Evolutionary conservation across 1,140 invertebrate species (phyloP), one percentile per base, ranked within the genome.

Genomic region (Trichonephila clavipes): DNA sequence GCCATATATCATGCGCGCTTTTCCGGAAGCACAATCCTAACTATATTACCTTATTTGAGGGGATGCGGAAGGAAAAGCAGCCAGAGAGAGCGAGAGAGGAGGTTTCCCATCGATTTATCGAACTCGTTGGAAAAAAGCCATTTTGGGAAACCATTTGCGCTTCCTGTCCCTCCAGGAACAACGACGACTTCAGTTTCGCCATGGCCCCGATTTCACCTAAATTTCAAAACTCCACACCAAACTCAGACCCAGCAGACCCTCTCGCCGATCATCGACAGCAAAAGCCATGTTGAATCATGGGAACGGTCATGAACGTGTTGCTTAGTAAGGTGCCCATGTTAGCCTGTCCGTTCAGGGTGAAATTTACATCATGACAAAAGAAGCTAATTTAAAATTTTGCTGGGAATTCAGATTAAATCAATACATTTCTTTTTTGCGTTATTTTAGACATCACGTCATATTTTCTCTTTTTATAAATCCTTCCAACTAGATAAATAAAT

Each of bases 31-130:
- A 81, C 40, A 58, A 40, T 24, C 24, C 82, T 81, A 85, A 92
- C 85, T 81, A 69, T 66, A 59, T 85, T 92, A 66, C 85, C 90
- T 81, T 92, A 69, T 51, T 92, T 44, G 77, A 92, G 51, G 59
- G 90, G 90, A 83, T 92, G 90, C 69, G 88, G 90, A 92, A 83
- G 90, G 61, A 89, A 64, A 40, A 87, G 61, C 66, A n/a, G 66
- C 21, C n/a, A 34, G 40, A 51, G 12, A 72, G 66, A 44, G 44
- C 8, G 24, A 58, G 21, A 66, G 21, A 66, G 44, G 51, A 72
- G 28, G 51, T 18, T 85, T 24, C 44, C 89, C 66, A 92, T 92
- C 90, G 90, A 92, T 92, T 92, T 92, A 92, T 92, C 90, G 90
- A 92, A 85, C 90, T 85, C 82, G 58, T 16, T 77, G 88, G 90